Percentiles rank a stretch among this genome's conserved stretches.
Conservation (phyloP, 2,113 vertebrate genomes). For the Panthera leo region DNA sequence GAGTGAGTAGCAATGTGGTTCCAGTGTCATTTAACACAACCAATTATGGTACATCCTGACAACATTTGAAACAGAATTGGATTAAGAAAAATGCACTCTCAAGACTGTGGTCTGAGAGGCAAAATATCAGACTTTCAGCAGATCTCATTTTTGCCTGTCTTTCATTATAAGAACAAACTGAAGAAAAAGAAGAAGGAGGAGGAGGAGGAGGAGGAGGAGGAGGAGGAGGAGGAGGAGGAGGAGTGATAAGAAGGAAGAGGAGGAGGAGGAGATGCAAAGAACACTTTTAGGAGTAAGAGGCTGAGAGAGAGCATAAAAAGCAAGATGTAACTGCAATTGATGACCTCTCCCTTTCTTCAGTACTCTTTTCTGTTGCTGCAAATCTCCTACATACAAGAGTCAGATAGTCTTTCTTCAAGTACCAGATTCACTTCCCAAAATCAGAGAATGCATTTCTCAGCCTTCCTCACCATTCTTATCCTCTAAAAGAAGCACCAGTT, state of each 20-base stretch:
- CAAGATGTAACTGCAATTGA: not conserved
- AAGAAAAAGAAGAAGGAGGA: not conserved
- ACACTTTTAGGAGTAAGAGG: slow-evolving; percentile 18
- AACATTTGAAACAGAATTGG: slow-evolving; percentile 74
- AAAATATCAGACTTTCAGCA: slow-evolving; percentile 73
- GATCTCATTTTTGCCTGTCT: slow-evolving; percentile 56
- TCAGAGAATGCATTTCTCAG: not conserved
- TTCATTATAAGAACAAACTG: slow-evolving; percentile 52
- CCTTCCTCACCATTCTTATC: not conserved
- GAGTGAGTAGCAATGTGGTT: slow-evolving; percentile 77
- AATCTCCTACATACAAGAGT: slow-evolving; percentile 5
- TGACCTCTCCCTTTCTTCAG: not conserved
- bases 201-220: too few species aligned
- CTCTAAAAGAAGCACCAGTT: not conserved
- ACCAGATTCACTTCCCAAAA: not conserved
- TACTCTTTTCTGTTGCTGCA: not conserved
- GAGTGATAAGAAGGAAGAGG: too few species aligned
- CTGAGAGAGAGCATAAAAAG: slow-evolving; percentile 19
- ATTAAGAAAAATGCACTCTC: slow-evolving; percentile 76
- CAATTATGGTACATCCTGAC: slow-evolving; percentile 73
- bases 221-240: not conserved
- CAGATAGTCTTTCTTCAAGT: not conserved
- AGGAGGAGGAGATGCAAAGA: not conserved
- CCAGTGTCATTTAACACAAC: slow-evolving; percentile 76
- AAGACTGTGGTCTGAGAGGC: slow-evolving; percentile 67